These are phyloP conservation scores for Thereva unica DNA, from an alignment of 2,888 invertebrate genomes.

Conservation along the genomic window DNA sequence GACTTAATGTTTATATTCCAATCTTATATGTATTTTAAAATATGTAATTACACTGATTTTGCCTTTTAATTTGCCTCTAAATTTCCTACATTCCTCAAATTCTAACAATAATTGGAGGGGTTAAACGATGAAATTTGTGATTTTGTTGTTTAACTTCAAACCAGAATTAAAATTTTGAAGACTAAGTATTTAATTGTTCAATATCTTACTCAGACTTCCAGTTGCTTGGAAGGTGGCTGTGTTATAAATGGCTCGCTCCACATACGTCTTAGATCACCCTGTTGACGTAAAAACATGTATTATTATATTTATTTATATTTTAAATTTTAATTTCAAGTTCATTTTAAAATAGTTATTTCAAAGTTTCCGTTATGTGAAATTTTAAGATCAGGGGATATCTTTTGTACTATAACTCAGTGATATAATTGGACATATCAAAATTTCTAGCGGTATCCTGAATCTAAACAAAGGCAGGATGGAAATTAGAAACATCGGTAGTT, in stretches of 20 bases:
- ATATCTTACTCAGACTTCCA: slow-evolving; percentile 70
- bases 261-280: slow-evolving; percentile 97
- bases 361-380: too few species aligned
- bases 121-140: slow-evolving; percentile 37
- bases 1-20: slow-evolving; percentile 17
- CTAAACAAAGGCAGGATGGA: too few species aligned
- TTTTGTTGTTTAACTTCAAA: slow-evolving; percentile 10
- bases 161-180: slow-evolving; percentile 5
- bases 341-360: too few species aligned
- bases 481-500: too few species aligned
- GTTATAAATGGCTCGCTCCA: slow-evolving; percentile 96
- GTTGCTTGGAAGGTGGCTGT: slow-evolving; percentile 77
- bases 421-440: too few species aligned
- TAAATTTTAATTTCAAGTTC: too few species aligned
- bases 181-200: slow-evolving; percentile 33
- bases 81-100: background rate
- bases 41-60: slow-evolving; percentile 25
- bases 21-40: slow-evolving; percentile 9
- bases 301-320: too few species aligned
- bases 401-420: too few species aligned
- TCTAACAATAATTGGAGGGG: slow-evolving; percentile 42
- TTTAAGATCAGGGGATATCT: too few species aligned
- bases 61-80: too few species aligned
- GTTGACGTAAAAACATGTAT: slow-evolving; percentile 47
- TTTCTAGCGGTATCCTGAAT: too few species aligned